Evolutionary conservation across 2,113 vertebrate genomes (phyloP), one percentile per base, ranked within the genome.

Genomic region (Psammodynastes pulverulentus): DNA sequence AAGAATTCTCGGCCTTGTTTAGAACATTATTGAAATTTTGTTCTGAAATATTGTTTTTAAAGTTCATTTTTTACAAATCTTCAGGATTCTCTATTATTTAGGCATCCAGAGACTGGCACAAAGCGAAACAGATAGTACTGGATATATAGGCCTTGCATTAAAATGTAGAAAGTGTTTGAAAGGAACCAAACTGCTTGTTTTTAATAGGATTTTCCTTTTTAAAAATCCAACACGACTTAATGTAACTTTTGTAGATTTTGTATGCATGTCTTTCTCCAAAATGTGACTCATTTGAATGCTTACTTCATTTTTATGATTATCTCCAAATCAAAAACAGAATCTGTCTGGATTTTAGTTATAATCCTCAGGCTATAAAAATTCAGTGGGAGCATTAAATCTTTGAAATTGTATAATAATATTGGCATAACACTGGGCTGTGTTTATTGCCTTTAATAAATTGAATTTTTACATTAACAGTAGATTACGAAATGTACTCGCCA

Each of bases 321-420:
- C 85, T 94, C 92, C 85, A 95, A 96, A 96, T 92, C 87, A 96
- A 94, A 94, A 96, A 95, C 88, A 94, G 93, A 96, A 93, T 56
- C 15, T 87, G 89, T 91, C 95, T 96, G 95, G 89, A 43, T 94
- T 96, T 94, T 92, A 62, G 93, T 93, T 93, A 93, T 94, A 95
- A 89, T 19, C 54, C 92, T 93, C 13, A 90, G 94, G 84, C 93
- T 86, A 87, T 94, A 96, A 94, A 95, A 94, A 91, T 90, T 95
- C 49, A 93, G 84, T 91, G 96, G 94, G 95, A 93, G 93, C 56
- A 87, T 19, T 89, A 62, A 86, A 45, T 72, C 53, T 26, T 0
- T 48, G 53, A 95, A 96, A 96, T 92, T 94, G 62, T 49, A 86
- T 95, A 90, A 95, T 5, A 89, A 85, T 93, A 84, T 93, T 93